Evolutionary conservation across 2,888 invertebrate species (phyloP).

Genomic region (Graphium colonna): DNA sequence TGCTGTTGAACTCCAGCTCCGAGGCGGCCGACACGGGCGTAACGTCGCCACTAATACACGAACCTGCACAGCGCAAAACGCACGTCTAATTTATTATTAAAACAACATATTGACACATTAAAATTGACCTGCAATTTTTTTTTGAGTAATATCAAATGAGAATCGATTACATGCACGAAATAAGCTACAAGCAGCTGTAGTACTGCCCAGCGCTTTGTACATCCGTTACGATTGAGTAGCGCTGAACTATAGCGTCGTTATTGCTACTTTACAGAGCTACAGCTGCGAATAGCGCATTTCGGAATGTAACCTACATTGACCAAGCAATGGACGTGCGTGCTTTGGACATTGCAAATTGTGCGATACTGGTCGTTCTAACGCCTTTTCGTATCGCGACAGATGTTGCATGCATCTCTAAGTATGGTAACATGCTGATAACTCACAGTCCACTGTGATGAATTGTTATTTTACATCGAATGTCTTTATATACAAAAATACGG

Average conservation of each 20-base stretch:
- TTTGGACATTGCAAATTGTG: neutral
- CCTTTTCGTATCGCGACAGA: neutral
- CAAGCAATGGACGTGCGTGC: slow-evolving; percentile 7
- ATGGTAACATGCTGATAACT: slow-evolving; percentile 13
- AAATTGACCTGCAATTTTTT: neutral
- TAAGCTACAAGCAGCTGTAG: too few relatives aligned
- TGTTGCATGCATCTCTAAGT: slow-evolving; percentile 16
- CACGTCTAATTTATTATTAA: too few relatives aligned
- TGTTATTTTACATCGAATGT: neutral
- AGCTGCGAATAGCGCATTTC: too few relatives aligned
- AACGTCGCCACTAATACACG: slow-evolving; percentile 82
- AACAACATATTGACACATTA: too few relatives aligned
- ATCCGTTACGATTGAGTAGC: too few relatives aligned
- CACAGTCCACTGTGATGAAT: neutral
- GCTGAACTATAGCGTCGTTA: too few relatives aligned
- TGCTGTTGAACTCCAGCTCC: slow-evolving; percentile 83
- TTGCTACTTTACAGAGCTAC: too few relatives aligned
- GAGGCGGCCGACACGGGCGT: slow-evolving; percentile 84
- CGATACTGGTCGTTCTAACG: neutral
- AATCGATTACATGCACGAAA: neutral
- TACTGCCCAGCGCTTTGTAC: too few relatives aligned
- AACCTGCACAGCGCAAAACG: slow-evolving; percentile 44
- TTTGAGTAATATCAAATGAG: neutral
- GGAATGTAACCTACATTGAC: slow-evolving; percentile 5
- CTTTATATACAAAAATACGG: slow-evolving; percentile 2